Percentiles rank a stretch among this genome's conserved stretches.
Evolutionary conservation across 2,113 vertebrate genomes (phyloP).

Genomic region (Hemibagrus wyckioides): DNA sequence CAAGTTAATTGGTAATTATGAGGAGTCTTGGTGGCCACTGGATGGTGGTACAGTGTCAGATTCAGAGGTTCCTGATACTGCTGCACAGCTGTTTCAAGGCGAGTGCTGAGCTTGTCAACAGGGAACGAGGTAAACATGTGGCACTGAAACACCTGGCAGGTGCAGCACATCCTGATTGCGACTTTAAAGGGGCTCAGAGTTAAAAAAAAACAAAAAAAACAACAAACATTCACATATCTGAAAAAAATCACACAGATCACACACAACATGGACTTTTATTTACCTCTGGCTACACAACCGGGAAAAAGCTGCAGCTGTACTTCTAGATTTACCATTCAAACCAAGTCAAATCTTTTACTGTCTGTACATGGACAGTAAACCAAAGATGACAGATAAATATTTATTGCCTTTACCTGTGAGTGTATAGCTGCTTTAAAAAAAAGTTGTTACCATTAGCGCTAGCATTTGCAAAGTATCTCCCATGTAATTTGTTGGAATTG

Average conservation of each 20-base stretch:
- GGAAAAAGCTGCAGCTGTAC: background rate
- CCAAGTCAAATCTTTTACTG: background rate
- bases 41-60: background rate
- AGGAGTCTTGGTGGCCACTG: background rate
- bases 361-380: background rate
- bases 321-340: background rate
- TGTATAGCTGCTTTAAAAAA: background rate
- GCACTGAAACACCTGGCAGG: conserved; percentile 19
- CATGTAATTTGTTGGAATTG: conserved; percentile 30
- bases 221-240: background rate
- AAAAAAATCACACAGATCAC: background rate
- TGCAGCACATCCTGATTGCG: background rate
- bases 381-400: background rate
- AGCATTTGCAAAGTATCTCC: conserved; percentile 11
- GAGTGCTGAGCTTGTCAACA: background rate
- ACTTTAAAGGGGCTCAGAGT: background rate
- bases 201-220: background rate
- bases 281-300: background rate
- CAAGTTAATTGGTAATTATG: background rate
- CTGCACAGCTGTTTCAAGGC: background rate
- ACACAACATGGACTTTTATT: background rate
- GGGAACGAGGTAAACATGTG: background rate
- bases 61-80: background rate
- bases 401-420: background rate
- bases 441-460: background rate